Base-by-base conservation (phyloP, 2,888 invertebrate genomes). In the Thumatha senex region DNA sequence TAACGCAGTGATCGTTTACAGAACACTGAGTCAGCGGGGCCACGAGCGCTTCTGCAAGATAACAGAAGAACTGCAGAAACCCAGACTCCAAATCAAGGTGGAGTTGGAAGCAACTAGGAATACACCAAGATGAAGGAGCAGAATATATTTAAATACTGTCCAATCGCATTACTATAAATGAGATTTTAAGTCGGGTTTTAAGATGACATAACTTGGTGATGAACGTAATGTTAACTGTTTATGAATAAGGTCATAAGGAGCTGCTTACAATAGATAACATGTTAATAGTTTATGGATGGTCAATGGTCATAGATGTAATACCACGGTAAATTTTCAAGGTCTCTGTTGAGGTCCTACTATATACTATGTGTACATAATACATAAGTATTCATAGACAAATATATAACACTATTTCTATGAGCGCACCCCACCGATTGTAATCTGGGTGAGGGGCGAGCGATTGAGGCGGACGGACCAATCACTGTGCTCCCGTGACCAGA, bases 401-500 rank as follows among this genome's bases (percentile, higher is more conserved):
- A 89, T 77, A 90, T 90, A 86, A 78, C 77, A 89, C 88, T 90
- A 90, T 86, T 89, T 90, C 91, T 90, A 90, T 90, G 88, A 89
- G 85, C 86, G 81, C 88, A 89, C 90, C 90, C 90, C 89, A 85
- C 86, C 87, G 91, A 91, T 91, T 89, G 90, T 91, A 87, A 91
- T 91, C 91, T 86, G 85, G 80, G 86, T 76, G 86, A 85, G 90
- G 90, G 89, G 89, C 80, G 89, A 84, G 80, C 80, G 84, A 82
- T 82, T 76, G 80, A 75, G 75, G 72, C 81, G 80, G 72, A 75
- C 89, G 85, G 89, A 89, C 91, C 91, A 91, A 91, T 91, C 86
- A 82, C 87, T 80, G 85, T 84, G 87, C 86, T 84, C 87, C 79
- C 85, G 84, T 90, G 90, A 89, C 90, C 91, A 91, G 90, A 89